Evolutionary conservation across 2,888 invertebrate species (phyloP).

Genomic region (Boloria euphrosyne): DNA sequence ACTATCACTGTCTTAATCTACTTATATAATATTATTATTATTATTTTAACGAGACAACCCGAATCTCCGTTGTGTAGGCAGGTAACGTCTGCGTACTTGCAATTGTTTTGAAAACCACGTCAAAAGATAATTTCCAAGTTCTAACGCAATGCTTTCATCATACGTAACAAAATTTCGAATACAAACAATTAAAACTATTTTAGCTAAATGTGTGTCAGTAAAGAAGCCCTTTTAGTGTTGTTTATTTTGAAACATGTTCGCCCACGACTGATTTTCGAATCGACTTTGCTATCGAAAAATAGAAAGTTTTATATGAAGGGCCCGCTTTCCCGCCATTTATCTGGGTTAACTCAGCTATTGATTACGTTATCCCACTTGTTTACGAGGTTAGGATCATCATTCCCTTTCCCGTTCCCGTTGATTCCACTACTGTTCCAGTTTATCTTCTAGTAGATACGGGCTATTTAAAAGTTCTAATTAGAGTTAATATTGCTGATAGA

Average conservation of each 20-base stretch:
- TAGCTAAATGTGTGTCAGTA: slow-evolving; percentile 31
- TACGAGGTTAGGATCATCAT: slow-evolving; percentile 41
- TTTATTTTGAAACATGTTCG: slow-evolving; percentile 52
- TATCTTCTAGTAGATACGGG: slow-evolving; percentile 25
- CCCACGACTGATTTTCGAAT: slow-evolving; percentile 72
- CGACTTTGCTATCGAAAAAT: slow-evolving; percentile 76
- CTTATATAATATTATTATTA: too few species aligned
- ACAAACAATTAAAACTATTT: slow-evolving; percentile 30
- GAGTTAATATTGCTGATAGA: slow-evolving; percentile 9
- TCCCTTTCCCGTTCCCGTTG: too few species aligned
- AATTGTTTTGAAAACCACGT: not conserved
- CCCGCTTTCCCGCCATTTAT: slow-evolving; percentile 70
- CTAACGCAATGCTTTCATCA: too few species aligned
- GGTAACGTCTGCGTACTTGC: not conserved
- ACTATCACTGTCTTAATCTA: too few species aligned
- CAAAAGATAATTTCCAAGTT: not conserved
- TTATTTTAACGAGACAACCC: too few species aligned
- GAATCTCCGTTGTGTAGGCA: too few species aligned
- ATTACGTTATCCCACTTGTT: slow-evolving; percentile 38
- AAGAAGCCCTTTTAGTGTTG: slow-evolving; percentile 32
- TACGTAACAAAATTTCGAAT: not conserved
- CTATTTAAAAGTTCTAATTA: slow-evolving; percentile 24
- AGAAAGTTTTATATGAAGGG: slow-evolving; percentile 78
- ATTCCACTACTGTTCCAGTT: slow-evolving; percentile 34
- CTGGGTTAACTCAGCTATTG: slow-evolving; percentile 60